Evolutionary conservation across 2,888 invertebrate species (phyloP).

Genomic region (Lissonota sp.): DNA sequence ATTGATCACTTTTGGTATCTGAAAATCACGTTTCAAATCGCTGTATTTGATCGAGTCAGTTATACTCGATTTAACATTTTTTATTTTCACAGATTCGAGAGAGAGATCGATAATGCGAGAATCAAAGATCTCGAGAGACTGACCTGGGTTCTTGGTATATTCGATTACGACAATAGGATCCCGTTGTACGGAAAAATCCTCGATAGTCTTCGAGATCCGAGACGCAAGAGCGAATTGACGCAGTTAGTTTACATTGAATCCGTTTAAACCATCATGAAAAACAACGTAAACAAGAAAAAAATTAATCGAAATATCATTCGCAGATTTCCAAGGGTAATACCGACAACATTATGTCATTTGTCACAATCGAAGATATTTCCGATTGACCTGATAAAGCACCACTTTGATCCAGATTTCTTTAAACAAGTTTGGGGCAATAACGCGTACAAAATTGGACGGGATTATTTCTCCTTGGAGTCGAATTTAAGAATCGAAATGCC

Average conservation of each 20-base stretch:
- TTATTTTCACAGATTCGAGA: slow-evolving; percentile 81
- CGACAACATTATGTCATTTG: slow-evolving; percentile 64
- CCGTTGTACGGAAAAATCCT: slow-evolving; percentile 84
- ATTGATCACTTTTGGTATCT: neutral
- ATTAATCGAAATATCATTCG: neutral
- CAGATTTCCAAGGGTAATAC: slow-evolving; percentile 68
- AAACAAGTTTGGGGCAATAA: slow-evolving; percentile 85
- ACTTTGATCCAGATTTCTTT: slow-evolving; percentile 87
- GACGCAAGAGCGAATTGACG: slow-evolving; percentile 86
- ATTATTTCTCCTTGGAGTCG: slow-evolving; percentile 88
- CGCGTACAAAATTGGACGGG: slow-evolving; percentile 84
- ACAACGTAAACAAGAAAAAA: slow-evolving; percentile 14
- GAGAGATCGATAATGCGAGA: slow-evolving; percentile 85
- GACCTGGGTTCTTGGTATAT: slow-evolving; percentile 87
- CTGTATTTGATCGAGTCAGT: neutral
- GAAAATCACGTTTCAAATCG: neutral
- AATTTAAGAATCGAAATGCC: slow-evolving; percentile 87
- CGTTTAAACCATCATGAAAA: slow-evolving; percentile 1
- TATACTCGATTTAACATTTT: neutral
- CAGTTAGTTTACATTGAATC: slow-evolving; percentile 66
- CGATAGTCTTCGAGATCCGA: slow-evolving; percentile 85
- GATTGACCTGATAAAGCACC: slow-evolving; percentile 84
- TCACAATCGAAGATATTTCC: slow-evolving; percentile 68
- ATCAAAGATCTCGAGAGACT: slow-evolving; percentile 92
- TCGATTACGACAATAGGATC: slow-evolving; percentile 85